Evolutionary conservation across 2,888 invertebrate genomes (phyloP).

Genomic region (Latrodectus hesperus): DNA sequence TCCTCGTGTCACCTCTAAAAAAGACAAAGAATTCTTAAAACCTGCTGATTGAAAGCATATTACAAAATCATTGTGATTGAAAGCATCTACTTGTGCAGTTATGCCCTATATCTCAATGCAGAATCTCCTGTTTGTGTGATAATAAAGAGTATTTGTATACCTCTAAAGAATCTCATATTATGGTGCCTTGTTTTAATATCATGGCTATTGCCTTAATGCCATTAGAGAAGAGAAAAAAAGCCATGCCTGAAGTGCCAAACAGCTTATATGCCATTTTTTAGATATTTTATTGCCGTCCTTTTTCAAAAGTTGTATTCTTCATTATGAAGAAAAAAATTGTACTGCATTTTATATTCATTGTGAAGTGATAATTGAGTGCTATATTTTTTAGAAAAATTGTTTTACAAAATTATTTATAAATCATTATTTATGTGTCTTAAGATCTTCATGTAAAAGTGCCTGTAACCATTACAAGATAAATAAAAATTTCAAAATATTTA

Average conservation of each 20-base stretch:
- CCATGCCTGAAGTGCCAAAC: constrained; percentile 39
- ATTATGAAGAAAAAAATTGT: neutral
- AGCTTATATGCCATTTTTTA: constrained; percentile 27
- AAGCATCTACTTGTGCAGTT: too few relatives aligned
- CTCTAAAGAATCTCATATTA: constrained; percentile 34
- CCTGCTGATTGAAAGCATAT: constrained; percentile 10
- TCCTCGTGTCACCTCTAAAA: constrained; percentile 63
- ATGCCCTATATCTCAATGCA: neutral
- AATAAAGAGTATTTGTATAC: neutral
- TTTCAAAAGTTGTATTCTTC: neutral
- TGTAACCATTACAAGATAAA: neutral
- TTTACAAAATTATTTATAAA: too few relatives aligned
- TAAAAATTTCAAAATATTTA: too few relatives aligned
- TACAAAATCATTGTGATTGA: neutral
- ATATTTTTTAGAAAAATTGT: neutral
- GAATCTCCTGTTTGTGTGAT: neutral
- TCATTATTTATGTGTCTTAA: neutral
- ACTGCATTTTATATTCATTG: neutral
- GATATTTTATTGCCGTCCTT: constrained; percentile 48
- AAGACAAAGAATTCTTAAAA: constrained; percentile 21
- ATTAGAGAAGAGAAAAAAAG: neutral
- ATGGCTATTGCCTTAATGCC: constrained; percentile 20
- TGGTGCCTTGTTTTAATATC: constrained; percentile 48
- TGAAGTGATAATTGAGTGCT: neutral
- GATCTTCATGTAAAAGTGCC: neutral